Evolutionary conservation across 2,888 invertebrate genomes (phyloP).

Genomic region (Euzophera pinguis): DNA sequence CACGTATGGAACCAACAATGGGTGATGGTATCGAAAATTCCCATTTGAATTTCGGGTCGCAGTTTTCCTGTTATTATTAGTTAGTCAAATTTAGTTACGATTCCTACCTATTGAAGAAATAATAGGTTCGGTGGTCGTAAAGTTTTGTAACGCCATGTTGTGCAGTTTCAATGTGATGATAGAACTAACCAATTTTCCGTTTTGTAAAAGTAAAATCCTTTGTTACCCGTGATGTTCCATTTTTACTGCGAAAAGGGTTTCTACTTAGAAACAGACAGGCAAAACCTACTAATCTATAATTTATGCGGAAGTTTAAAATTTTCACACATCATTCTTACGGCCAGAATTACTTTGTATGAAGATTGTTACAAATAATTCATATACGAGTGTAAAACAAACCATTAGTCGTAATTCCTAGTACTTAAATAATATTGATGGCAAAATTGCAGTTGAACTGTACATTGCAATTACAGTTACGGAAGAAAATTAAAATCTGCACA

Average conservation of each 20-base stretch:
- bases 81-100: not conserved
- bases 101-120: not conserved
- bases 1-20: slow-evolving; percentile 6
- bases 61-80: slow-evolving; percentile 12
- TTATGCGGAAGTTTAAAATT: too few species aligned
- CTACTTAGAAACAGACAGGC: too few species aligned
- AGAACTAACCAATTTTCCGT: too few species aligned
- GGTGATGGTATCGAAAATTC: slow-evolving; percentile 6
- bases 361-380: not conserved
- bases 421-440: not conserved
- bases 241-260: too few species aligned
- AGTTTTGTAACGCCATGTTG: not conserved
- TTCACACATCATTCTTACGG: not conserved
- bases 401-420: not conserved
- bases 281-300: too few species aligned
- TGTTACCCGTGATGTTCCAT: too few species aligned
- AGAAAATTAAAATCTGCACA: slow-evolving; percentile 9
- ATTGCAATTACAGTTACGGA: slow-evolving; percentile 8
- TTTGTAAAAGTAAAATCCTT: too few species aligned
- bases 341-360: not conserved
- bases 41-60: slow-evolving; percentile 6
- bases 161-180: too few species aligned
- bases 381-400: not conserved
- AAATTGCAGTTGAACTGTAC: slow-evolving; percentile 3
- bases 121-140: not conserved